Conservation (phyloP, 2,888 invertebrate species). For the Trisateles emortualis region DNA sequence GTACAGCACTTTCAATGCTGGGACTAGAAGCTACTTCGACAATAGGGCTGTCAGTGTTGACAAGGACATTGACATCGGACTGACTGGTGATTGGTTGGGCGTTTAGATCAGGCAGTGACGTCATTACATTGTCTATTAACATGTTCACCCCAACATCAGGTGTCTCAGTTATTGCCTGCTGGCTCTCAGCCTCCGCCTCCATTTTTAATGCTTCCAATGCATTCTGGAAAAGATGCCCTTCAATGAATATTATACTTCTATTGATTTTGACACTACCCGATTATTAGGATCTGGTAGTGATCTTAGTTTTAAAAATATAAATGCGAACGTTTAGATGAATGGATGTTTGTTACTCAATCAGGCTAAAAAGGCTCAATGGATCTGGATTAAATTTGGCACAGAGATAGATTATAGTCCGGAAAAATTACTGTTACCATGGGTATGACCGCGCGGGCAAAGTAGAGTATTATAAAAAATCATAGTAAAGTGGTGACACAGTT, state of each 20-base stretch:
- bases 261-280: no score
- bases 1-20: conserved; percentile 30
- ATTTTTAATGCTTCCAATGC: not conserved
- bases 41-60: conserved; percentile 8
- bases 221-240: not conserved
- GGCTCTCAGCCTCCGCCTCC: not conserved
- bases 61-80: not conserved
- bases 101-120: conserved; percentile 47
- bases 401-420: no score
- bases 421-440: no score
- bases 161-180: conserved; percentile 13
- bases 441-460: no score
- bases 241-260: not conserved
- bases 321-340: no score
- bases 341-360: no score
- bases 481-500: no score
- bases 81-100: conserved; percentile 32
- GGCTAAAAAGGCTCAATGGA: no score
- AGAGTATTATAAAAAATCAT: no score
- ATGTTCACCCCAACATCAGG: conserved; percentile 17
- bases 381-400: no score
- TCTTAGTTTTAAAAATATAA: no score
- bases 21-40: conserved; percentile 26
- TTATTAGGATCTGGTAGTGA: no score
- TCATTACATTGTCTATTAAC: conserved; percentile 17